These are phyloP conservation scores for Orchestes rusci DNA, from an alignment of 2,888 invertebrate species.

Conservation along the genomic window DNA sequence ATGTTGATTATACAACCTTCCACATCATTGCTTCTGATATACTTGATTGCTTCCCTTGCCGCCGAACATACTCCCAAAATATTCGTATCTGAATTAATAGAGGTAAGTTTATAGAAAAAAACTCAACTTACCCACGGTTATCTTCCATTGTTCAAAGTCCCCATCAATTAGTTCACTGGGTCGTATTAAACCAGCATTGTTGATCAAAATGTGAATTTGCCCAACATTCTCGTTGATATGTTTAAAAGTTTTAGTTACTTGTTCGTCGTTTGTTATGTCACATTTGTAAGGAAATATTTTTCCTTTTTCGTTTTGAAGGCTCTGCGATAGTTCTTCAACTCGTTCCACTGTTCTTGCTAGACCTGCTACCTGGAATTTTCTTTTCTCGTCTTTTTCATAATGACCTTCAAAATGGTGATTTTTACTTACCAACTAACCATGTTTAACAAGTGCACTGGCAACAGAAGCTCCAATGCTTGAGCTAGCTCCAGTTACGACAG, in stretches of 20 bases:
- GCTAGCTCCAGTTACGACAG: too few species aligned
- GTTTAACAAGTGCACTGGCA: too few species aligned
- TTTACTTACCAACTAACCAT: too few species aligned
- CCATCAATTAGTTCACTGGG: slow-evolving; percentile 7
- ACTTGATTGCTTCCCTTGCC: slow-evolving; percentile 28
- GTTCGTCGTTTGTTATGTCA: slow-evolving; percentile 37
- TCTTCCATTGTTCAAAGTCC: slow-evolving; percentile 7
- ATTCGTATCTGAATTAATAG: slow-evolving; percentile 13
- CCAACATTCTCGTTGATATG: slow-evolving; percentile 29
- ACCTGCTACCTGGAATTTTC: slow-evolving; percentile 23
- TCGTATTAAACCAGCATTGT: slow-evolving; percentile 1
- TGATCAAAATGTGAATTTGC: slow-evolving; percentile 2
- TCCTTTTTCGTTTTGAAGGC: slow-evolving; percentile 24
- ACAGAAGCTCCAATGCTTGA: too few species aligned
- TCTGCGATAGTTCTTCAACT: slow-evolving; percentile 24
- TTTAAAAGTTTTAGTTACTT: slow-evolving; percentile 35
- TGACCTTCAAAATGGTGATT: too few species aligned
- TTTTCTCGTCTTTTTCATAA: too few species aligned
- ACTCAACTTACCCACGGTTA: slow-evolving; percentile 6
- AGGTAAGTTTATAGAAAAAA: background rate
- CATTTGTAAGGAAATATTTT: slow-evolving; percentile 27
- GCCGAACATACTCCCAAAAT: slow-evolving; percentile 23
- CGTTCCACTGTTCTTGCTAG: slow-evolving; percentile 28
- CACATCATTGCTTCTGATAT: slow-evolving; percentile 29
- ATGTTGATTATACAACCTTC: slow-evolving; percentile 34